Conservation (phyloP, 2,113 vertebrate species). For the Indicator maculatus region DNA sequence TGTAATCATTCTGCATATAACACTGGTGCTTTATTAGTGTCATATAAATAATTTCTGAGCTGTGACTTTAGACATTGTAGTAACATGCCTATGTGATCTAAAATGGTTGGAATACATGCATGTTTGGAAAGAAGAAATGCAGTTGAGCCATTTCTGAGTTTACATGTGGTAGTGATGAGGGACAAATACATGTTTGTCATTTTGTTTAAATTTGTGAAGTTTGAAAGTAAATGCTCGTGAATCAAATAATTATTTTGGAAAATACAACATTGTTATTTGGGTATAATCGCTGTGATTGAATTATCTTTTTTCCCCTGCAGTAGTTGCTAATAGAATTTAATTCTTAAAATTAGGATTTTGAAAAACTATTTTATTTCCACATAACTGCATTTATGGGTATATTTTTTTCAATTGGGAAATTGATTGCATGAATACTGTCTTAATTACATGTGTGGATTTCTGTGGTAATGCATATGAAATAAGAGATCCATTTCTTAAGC, state of each 20-base stretch:
- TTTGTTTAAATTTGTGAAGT: neutral
- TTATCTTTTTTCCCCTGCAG: neutral
- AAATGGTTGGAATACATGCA: neutral
- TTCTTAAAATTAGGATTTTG: neutral
- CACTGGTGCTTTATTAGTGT: neutral
- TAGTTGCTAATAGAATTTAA: neutral
- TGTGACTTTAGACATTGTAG: neutral
- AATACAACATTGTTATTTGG: neutral
- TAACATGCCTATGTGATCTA: neutral
- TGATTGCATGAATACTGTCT: neutral
- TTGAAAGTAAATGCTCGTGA: neutral
- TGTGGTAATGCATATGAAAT: neutral
- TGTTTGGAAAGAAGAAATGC: neutral
- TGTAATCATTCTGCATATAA: neutral
- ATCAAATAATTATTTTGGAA: neutral
- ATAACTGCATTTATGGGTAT: neutral
- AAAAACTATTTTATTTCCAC: neutral
- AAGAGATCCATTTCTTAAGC: neutral
- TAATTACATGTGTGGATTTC: neutral
- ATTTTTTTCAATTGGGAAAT: neutral
- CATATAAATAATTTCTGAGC: neutral
- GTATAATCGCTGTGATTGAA: neutral
- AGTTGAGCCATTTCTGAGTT: neutral
- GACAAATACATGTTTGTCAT: neutral
- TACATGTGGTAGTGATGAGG: neutral